Evolutionary conservation across 2,888 invertebrate species (phyloP), one percentile per base, ranked within the genome.

Genomic region (Tipula vernalis): DNA sequence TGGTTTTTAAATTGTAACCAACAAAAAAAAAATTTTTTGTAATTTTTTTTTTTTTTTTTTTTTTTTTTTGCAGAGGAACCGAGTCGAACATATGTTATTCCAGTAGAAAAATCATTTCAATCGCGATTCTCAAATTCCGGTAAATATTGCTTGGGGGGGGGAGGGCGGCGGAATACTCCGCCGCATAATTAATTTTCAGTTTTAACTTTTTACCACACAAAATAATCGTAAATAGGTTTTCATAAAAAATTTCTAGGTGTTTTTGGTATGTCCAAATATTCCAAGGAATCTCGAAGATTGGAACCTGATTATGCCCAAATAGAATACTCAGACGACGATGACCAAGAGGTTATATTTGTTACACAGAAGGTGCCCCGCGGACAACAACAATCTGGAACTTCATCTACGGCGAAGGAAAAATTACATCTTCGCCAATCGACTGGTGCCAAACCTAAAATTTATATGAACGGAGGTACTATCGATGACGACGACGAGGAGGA

Each of bases 261-360:
- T 18, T 71, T 71, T 71, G 71, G 71, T 28, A 71, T 71, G 71
- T 71, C 71, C 71, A 71, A 71, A 71, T 71, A 71, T 71, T 71
- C 71, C 3, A 71, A 71, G 28, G 28, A 28, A 28, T 2, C 36
- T 89, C 88, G 57, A 86, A 89, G 42, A 85, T 71, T 71, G 28
- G 71, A 71, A 71, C 88, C 88, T 41, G 86, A 89, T 42, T 88
- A 87, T 87, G 88, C 89, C 86, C 88, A 88, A 18, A 87, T 90
- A 36, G 91, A 91, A 87, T 89, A 90, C 36, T 91, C 91, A 4
- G 91, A 91, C 87, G 90, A 90, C 13, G 91, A 91, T 6, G 91
- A 91, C 6, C 36, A 84, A 15, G 84, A 84, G 0, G 39, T 84
- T 15, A 84, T 71, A 71, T 71, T 28, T 71, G 71, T 71, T 3